Base-by-base conservation (phyloP, 2,113 vertebrate species). In the Lethenteron reissneri region DNA sequence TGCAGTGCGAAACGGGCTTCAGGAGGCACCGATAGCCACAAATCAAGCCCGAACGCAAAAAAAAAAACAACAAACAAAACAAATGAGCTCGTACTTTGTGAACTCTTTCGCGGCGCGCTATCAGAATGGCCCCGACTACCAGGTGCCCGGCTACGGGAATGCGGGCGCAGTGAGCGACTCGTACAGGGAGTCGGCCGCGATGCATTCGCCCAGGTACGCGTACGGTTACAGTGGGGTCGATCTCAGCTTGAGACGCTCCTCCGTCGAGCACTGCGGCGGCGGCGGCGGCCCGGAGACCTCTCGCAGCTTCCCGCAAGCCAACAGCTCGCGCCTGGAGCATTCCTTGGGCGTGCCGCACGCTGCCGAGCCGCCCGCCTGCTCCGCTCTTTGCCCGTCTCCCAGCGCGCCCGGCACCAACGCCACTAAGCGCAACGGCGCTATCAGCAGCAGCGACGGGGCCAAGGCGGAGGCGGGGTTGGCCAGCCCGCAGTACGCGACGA, bases 41-140 rank as follows among this genome's bases (percentile, higher is more conserved):
- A 97, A 97, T 97, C 92, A 97, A 92, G 86, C 86, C 84, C 86
- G 85, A 84, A 74, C 76, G 74, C 70, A 79, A 76, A 74, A 78
- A 76, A n/a, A n/a, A 77, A 76, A 79, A 75, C 81, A 83, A 83
- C 86, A 84, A 77, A 75, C 72, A 77, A 78, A 94, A 94, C 88
- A 91, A 97, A 97, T 97, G 92, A 97, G 92, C 89, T 97, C 92
- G 86, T 97, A 96, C 95, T 97, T 97, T 89, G 92, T 92, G 86
- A 96, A 97, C 88, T 96, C 90, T 88, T 97, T 97, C 87, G 95
- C 90, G 89, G 92, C 89, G 89, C 92, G 90, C 88, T 97, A 96
- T 86, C 90, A 90, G 85, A 97, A 96, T 89, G 90, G 90, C 88
- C 89, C 88, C 88, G 92, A 96, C 87, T 96, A 95, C 85, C 89